Evolutionary conservation across 1,140 invertebrate species (phyloP).

Genomic region (Drosophila parvula): DNA sequence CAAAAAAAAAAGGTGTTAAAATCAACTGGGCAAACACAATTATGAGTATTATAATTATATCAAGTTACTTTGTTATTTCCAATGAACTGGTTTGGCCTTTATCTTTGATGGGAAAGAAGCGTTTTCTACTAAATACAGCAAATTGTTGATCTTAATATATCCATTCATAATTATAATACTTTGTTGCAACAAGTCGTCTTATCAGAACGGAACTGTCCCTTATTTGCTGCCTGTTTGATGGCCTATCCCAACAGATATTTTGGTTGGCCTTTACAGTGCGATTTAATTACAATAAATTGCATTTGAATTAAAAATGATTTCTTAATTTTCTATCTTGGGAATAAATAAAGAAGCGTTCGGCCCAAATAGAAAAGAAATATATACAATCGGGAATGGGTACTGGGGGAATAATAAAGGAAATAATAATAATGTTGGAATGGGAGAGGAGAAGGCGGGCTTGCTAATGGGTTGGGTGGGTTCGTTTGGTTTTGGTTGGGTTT

Average conservation of each 20-base stretch:
- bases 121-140: neutral
- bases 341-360: neutral
- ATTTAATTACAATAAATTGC: neutral
- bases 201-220: neutral
- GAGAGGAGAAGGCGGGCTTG: neutral
- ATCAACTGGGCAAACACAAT: constrained; percentile 2
- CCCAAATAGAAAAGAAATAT: neutral
- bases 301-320: constrained; percentile 21
- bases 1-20: constrained; percentile 16
- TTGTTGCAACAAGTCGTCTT: neutral
- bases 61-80: neutral
- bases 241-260: constrained; percentile 24
- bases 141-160: neutral
- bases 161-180: neutral
- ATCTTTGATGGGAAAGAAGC: neutral
- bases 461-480: constrained; percentile 26
- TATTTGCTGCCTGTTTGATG: too few species aligned
- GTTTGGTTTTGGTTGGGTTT: constrained; percentile 17
- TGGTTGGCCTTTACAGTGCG: neutral
- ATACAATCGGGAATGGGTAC: constrained; percentile 1
- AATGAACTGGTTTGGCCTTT: neutral
- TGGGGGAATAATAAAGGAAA: neutral
- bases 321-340: constrained; percentile 2
- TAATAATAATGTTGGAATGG: neutral
- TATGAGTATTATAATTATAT: neutral